Conservation (phyloP, 2,113 vertebrate species). For the Podilymbus podiceps region DNA sequence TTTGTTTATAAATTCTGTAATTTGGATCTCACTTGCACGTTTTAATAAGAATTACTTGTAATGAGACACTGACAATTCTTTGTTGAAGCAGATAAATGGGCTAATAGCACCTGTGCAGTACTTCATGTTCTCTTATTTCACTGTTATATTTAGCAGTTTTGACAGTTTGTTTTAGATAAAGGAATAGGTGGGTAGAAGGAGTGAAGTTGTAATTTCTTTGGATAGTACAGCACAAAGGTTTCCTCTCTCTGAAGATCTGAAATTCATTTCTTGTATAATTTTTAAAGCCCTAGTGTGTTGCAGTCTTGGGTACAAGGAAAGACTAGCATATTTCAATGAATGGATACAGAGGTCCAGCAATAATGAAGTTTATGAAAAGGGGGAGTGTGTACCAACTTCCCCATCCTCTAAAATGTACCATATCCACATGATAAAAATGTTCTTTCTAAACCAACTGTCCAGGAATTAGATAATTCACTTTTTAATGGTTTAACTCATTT, state of each 20-base stretch:
- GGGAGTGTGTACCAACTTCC: neutral
- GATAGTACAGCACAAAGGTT: neutral
- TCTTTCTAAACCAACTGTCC: neutral
- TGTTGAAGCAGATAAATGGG: neutral
- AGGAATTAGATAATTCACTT: neutral
- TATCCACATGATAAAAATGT: neutral
- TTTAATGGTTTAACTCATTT: neutral
- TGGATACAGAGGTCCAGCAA: neutral
- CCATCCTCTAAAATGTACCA: neutral
- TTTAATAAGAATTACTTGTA: neutral
- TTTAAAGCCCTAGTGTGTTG: neutral
- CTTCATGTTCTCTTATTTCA: conserved; percentile 22
- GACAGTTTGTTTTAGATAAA: neutral
- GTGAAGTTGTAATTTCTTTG: neutral
- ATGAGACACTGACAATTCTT: neutral
- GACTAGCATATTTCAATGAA: neutral
- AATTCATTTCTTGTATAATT: neutral
- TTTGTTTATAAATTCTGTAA: neutral
- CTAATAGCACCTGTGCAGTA: neutral
- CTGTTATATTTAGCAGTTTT: neutral
- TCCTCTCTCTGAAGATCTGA: neutral
- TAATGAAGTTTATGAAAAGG: neutral
- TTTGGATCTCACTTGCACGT: neutral
- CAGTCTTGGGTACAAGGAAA: neutral
- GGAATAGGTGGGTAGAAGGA: neutral